Evolutionary conservation across 2,797 vertebrate genomes (phyloP).

Genomic region (Hipposideros larvatus): DNA sequence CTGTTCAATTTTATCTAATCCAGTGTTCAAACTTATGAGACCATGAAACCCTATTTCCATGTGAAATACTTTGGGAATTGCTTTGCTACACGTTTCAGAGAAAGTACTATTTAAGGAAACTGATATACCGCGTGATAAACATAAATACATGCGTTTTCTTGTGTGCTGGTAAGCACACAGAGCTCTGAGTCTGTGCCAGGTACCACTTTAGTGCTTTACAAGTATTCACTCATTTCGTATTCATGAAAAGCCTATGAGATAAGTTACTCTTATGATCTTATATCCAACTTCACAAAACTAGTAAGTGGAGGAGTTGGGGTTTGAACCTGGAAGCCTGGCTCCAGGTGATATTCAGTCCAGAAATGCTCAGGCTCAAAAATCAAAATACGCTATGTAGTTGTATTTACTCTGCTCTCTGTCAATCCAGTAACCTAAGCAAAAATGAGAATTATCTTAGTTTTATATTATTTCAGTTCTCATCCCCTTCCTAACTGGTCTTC

Average conservation of each 20-base stretch:
- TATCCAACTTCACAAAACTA: neutral
- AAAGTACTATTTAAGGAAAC: neutral
- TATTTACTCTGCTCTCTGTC: neutral
- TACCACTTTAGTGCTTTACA: neutral
- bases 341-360: neutral
- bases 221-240: neutral
- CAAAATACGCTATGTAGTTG: neutral
- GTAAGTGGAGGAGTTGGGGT: neutral
- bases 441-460: constrained; percentile 32
- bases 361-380: neutral
- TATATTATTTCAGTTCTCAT: neutral
- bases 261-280: neutral
- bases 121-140: neutral
- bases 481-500: neutral
- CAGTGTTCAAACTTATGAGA: neutral
- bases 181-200: neutral
- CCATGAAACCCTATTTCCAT: neutral
- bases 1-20: constrained; percentile 48
- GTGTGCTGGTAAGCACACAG: neutral
- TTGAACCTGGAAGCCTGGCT: neutral
- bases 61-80: neutral
- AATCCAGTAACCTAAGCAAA: neutral
- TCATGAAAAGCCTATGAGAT: neutral
- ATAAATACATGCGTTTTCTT: neutral
- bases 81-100: neutral